Conservation (phyloP, 2,113 vertebrate genomes). For the Progne subis region DNA sequence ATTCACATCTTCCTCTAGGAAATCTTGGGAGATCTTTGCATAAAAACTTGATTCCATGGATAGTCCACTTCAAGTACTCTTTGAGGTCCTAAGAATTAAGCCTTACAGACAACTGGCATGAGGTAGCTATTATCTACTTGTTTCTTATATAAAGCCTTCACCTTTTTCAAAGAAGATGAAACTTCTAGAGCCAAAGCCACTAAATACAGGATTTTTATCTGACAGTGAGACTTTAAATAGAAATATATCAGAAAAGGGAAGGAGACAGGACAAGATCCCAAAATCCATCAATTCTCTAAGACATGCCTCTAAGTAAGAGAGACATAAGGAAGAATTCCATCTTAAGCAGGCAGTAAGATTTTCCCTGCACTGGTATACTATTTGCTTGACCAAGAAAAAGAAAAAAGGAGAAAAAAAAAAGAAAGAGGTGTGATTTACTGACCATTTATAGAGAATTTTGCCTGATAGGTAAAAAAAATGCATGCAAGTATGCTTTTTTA, state of each 20-base stretch:
- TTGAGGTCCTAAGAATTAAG: neutral
- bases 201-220: neutral
- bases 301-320: neutral
- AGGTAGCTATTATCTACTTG: neutral
- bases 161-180: neutral
- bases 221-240: neutral
- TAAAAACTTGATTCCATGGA: neutral
- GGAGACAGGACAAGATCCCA: neutral
- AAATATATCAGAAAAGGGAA: constrained; percentile 11
- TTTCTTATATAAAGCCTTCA: neutral
- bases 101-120: accelerated
- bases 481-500: neutral
- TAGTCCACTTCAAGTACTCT: neutral
- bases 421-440: neutral
- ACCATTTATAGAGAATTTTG: neutral
- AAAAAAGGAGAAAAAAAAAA: neutral
- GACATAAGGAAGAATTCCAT: neutral
- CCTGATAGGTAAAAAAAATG: neutral
- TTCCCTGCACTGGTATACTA: neutral
- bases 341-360: neutral
- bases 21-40: neutral
- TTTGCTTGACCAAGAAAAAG: neutral
- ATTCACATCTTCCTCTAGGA: neutral
- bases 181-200: neutral
- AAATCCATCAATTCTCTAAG: neutral